Base-by-base conservation (phyloP, 2,888 invertebrate species). In the Pachliopta kotzebuea region DNA sequence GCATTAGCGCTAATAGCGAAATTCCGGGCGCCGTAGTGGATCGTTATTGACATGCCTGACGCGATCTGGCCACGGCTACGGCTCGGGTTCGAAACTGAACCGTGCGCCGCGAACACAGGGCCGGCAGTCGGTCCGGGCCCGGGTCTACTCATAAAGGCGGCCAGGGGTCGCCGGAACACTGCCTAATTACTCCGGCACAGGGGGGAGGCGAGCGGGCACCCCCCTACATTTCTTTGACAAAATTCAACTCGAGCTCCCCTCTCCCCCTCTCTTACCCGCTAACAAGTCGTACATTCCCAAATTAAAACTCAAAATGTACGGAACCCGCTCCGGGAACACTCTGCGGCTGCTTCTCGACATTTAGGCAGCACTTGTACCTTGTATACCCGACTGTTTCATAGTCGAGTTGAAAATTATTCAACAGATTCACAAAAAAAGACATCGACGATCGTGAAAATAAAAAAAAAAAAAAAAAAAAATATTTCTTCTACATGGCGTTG, bases 1-100 rank as follows among this genome's bases (percentile, higher is more conserved):
- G 49, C 49, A n/a, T 49, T 49, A 49, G 49, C n/a, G 49, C 49
- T 49, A n/a, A 49, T 49, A 49, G 49, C 20, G 37, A 49, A 49
- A 49, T 49, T 49, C 49, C 49, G 20, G 49, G 49, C 49, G 49
- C 49, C 20, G 20, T 3, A 20, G 49, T 20, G 49, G 49, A 49
- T n/a, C 9, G 49, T 20, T 49, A 49, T 49, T 49, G 49, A n/a
- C 20, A 49, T 49, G 49, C 49, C 49, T 49, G 4, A 49, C 49
- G 49, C 20, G 49, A n/a, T 20, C 49, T 8, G 8, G 20, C 7
- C 49, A 49, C 49, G 49, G 20, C 7, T n/a, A 2, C 9, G 18
- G 49, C 7, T 0, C 6, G 1, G 1, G 2, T 3, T 9, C 9
- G 6, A 20, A 49, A n/a, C 20, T 49, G 49, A 9, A 49, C 49